Base-by-base conservation (phyloP, 2,113 vertebrate genomes). In the Riparia riparia region DNA sequence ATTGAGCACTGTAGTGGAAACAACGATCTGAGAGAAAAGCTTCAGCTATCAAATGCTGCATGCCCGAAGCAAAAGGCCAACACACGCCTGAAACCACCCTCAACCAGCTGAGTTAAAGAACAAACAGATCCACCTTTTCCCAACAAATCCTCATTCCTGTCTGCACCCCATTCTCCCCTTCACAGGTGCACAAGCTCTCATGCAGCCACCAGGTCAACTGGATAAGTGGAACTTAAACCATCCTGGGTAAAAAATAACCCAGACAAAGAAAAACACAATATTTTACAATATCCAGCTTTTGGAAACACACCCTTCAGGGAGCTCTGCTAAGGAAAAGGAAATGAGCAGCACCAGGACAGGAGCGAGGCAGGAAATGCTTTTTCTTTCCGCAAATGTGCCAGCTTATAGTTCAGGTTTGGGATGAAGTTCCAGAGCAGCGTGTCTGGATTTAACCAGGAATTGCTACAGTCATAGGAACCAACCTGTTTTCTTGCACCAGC, bases 291-390 rank as follows among this genome's bases (percentile, higher is more conserved):
- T 82, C 28, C 51, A 87, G 60, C 41, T 70, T 91, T 90, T 68
- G 69, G 41, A 76, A 95, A 88, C 45, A 90, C 49, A 61, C 53
- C 34, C 76, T 83, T 69, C n/a, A 45, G 31, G 17, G 44, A 92
- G 34, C 14, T 82, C 70, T 64, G 22, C 45, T 28, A 56, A 44
- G 26, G 17, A 11, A 49, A 77, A 66, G 64, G 66, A 77, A 89
- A 18, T 34, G 72, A 86, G 63, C 10, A 91, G 64, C 17, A 37
- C 1, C 0, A 49, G 10, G 26, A 26, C 58, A 64, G 50, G 54
- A 87, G 12, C 0, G 0, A 90, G 47, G 57, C 79, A 76, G 58
- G 49, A 90, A 92, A n/a, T 51, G 14, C 12, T 70, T 6, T 10
- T 89, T n/a, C 31, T 50, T 74, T 29, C 82, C 57, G 41, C 34